phyloP scores from a whole-genome alignment of 2,113 vertebrate species.

The Anhinga anhinga region DNA sequence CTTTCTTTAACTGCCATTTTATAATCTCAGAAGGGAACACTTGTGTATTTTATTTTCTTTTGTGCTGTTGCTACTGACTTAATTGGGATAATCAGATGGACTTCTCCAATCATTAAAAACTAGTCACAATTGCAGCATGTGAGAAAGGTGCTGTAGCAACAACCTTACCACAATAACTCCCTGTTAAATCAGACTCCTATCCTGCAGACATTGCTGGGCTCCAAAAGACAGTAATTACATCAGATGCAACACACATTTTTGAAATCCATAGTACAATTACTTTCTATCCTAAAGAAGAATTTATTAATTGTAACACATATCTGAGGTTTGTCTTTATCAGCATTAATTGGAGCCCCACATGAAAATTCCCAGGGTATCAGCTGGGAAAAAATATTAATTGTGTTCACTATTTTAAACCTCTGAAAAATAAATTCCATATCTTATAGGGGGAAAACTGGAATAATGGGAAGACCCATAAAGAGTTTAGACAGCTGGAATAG shows the following conservation, averaged over 20 bases:
- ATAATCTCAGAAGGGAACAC: not conserved
- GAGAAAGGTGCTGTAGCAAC: conserved; percentile 3
- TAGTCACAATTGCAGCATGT: not conserved
- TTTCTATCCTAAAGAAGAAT: conserved; percentile 29
- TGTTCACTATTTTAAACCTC: conserved; percentile 26
- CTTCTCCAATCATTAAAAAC: not conserved
- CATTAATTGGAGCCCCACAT: conserved; percentile 30
- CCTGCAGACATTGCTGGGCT: conserved; percentile 17
- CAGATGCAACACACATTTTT: not conserved
- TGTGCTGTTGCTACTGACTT: not conserved
- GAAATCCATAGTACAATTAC: not conserved
- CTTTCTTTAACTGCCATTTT: not conserved
- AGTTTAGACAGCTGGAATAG: not conserved
- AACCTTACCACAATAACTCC: not conserved
- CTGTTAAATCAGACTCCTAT: not conserved
- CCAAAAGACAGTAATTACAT: conserved; percentile 3
- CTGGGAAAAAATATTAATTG: not conserved
- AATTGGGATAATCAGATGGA: not conserved
- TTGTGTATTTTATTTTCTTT: not conserved
- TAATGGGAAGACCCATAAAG: not conserved
- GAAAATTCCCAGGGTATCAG: conserved; percentile 7
- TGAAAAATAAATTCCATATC: conserved; percentile 2
- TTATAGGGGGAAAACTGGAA: not conserved
- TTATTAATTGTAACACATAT: conserved; percentile 11
- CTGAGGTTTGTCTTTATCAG: not conserved